Evolutionary conservation across 2,113 vertebrate species (phyloP).

Genomic region (Alectura lathami): DNA sequence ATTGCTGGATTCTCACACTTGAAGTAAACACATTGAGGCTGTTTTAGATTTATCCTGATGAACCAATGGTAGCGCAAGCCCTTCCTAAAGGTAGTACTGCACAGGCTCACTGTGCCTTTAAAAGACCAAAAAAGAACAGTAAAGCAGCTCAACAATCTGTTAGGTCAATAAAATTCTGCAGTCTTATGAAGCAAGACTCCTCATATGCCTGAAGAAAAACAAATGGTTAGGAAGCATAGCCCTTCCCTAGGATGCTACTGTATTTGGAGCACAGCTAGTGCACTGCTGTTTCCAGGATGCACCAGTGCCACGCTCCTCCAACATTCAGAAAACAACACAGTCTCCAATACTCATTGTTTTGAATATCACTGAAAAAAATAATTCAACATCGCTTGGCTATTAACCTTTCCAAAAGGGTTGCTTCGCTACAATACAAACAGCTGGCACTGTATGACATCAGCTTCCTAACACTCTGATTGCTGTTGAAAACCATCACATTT

Average conservation of each 20-base stretch:
- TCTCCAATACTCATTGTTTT: neutral
- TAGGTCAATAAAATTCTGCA: neutral
- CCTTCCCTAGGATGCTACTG: neutral
- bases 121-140: neutral
- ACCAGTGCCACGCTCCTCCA: neutral
- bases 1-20: neutral
- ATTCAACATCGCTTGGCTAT: neutral
- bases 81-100: neutral
- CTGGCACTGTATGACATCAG: neutral
- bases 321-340: neutral
- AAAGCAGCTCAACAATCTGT: neutral
- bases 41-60: neutral
- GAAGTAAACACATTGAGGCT: neutral
- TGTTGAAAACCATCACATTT: neutral
- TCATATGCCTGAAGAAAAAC: neutral
- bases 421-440: neutral
- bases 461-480: neutral
- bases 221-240: neutral
- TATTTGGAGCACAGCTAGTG: neutral
- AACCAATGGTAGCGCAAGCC: neutral
- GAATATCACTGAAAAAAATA: neutral
- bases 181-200: neutral
- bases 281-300: neutral
- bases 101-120: neutral
- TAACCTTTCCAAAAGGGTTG: neutral